phyloP scores from a whole-genome alignment of 2,797 vertebrate species.

The Hemitrygon akajei region DNA sequence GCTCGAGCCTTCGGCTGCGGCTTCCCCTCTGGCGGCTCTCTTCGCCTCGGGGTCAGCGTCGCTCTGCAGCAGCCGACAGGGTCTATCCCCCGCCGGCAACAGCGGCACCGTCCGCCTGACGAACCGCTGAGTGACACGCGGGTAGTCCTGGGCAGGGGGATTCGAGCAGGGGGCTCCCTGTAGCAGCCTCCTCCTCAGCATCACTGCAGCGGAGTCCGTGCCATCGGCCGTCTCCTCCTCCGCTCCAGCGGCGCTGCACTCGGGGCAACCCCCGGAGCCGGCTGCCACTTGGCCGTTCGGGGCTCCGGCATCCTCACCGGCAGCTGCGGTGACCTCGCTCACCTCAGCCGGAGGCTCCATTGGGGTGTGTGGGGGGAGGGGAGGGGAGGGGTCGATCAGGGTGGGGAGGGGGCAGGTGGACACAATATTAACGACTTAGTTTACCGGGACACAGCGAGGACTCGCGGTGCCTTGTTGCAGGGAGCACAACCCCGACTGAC shows the following conservation, averaged over 20 bases:
- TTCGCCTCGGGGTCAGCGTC: conserved; percentile 51
- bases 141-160: conserved; percentile 60
- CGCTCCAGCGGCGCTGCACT: background rate
- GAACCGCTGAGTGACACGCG: conserved; percentile 72
- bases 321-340: conserved; percentile 30
- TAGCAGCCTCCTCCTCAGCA: conserved; percentile 54
- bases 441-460: conserved; percentile 38
- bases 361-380: background rate
- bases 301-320: conserved; percentile 8
- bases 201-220: conserved; percentile 53
- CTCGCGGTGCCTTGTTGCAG: conserved; percentile 26
- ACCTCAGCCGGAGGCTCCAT: conserved; percentile 39
- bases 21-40: conserved; percentile 48
- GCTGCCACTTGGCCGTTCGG: conserved; percentile 32
- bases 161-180: conserved; percentile 48
- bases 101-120: conserved; percentile 80
- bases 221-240: conserved; percentile 46
- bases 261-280: conserved; percentile 37
- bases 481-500: conserved; percentile 42
- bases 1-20: background rate
- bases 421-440: background rate
- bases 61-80: conserved; percentile 49
- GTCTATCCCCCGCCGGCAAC: conserved; percentile 72
- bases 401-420: background rate
- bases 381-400: background rate